Conservation (phyloP, 92 coral and sea anemone species). For the Palythoa heliodiscus region DNA sequence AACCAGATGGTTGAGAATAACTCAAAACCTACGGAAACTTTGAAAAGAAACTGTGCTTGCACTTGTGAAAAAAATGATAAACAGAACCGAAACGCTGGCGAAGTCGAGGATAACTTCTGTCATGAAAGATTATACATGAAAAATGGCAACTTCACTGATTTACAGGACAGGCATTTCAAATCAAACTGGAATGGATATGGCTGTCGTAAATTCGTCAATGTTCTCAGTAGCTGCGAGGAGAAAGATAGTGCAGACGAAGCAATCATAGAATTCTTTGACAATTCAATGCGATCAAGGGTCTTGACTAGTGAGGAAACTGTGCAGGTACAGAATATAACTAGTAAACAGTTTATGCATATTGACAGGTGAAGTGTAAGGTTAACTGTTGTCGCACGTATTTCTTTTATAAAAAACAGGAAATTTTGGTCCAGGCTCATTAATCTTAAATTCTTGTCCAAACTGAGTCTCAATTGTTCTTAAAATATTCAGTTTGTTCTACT, state of each 20-base stretch:
- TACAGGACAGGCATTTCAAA: not conserved
- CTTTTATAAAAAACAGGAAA: no score
- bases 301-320: not conserved
- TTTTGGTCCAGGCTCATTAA: no score
- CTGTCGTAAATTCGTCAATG: not conserved
- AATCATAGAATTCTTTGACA: not conserved
- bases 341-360: not conserved
- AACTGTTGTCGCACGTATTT: not conserved
- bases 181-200: not conserved
- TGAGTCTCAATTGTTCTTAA: no score
- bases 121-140: not conserved
- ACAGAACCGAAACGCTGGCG: not conserved
- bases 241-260: not conserved
- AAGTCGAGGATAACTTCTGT: constrained; percentile 6
- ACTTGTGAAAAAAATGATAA: constrained; percentile 43
- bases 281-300: no score
- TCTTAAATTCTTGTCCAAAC: no score
- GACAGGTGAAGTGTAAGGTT: not conserved
- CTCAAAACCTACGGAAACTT: constrained; percentile 11
- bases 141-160: not conserved
- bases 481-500: no score
- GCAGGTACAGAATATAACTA: not conserved
- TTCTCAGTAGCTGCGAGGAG: not conserved
- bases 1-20: constrained; percentile 54
- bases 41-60: constrained; percentile 71